These are phyloP conservation scores for Perdix hodgsoniae DNA, from an alignment of 2,797 vertebrate species.

Conservation along the genomic window DNA sequence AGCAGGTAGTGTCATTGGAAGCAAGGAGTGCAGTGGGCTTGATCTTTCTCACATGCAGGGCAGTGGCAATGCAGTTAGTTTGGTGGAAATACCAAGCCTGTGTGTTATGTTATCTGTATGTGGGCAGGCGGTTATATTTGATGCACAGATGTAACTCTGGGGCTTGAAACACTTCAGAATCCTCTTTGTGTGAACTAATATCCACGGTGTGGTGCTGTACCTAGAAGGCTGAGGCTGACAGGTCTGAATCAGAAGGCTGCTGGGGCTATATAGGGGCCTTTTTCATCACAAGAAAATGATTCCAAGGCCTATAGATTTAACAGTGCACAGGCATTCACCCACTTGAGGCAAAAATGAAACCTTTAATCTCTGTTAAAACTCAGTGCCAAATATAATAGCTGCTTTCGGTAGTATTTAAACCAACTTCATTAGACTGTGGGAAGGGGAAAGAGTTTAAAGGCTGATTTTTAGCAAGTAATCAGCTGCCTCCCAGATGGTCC, in stretches of 20 bases:
- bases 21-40: not conserved
- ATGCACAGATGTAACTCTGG: not conserved
- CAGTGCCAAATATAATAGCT: slow-evolving; percentile 46
- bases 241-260: not conserved
- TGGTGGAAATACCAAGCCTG: not conserved
- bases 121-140: not conserved
- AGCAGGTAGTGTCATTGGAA: not conserved
- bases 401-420: slow-evolving; percentile 55
- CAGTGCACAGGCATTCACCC: not conserved
- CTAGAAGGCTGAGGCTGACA: not conserved
- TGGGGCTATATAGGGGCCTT: not conserved
- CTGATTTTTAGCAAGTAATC: slow-evolving; percentile 54
- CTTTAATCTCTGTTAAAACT: slow-evolving; percentile 58
- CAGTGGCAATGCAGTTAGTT: accelerated
- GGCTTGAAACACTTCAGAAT: not conserved
- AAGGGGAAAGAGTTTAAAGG: slow-evolving; percentile 28
- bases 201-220: not conserved
- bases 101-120: accelerated
- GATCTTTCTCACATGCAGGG: not conserved
- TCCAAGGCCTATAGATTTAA: slow-evolving; percentile 28
- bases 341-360: slow-evolving; percentile 29
- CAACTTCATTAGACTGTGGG: slow-evolving; percentile 29
- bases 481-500: slow-evolving; percentile 7
- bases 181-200: not conserved
- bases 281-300: not conserved